These are phyloP conservation scores for Schizothorax lantsangensis DNA, from an alignment of 2,797 vertebrate species.

Conservation along the genomic window DNA sequence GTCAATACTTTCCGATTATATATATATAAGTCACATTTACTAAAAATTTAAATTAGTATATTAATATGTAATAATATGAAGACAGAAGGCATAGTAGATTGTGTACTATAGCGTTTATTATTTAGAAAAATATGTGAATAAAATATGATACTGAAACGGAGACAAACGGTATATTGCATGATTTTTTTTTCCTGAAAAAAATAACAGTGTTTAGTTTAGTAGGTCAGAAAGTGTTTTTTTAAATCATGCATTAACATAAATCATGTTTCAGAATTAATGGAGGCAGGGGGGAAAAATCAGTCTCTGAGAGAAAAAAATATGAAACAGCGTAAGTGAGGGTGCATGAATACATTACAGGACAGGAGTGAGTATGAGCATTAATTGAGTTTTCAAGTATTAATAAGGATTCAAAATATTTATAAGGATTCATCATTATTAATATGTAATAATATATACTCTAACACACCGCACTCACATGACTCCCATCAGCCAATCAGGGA, in stretches of 20 bases:
- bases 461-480: background rate
- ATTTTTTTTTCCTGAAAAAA: too few species aligned
- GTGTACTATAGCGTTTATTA: too few species aligned
- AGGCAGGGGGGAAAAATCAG: background rate
- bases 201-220: background rate
- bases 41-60: too few species aligned
- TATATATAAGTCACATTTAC: too few species aligned
- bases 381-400: too few species aligned
- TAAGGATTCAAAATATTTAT: too few species aligned
- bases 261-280: background rate
- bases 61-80: too few species aligned
- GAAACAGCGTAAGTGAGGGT: background rate
- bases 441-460: background rate
- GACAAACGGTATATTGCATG: too few species aligned
- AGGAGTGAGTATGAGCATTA: slow-evolving; percentile 5
- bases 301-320: background rate
- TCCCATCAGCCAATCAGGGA: background rate
- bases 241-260: background rate
- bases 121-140: too few species aligned
- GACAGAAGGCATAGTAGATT: too few species aligned
- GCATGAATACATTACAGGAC: background rate
- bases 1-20: too few species aligned
- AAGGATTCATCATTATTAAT: background rate
- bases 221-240: background rate
- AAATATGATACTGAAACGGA: too few species aligned